Conservation (phyloP, 2,113 vertebrate species). For the Cyphomyrus discorhynchus region DNA sequence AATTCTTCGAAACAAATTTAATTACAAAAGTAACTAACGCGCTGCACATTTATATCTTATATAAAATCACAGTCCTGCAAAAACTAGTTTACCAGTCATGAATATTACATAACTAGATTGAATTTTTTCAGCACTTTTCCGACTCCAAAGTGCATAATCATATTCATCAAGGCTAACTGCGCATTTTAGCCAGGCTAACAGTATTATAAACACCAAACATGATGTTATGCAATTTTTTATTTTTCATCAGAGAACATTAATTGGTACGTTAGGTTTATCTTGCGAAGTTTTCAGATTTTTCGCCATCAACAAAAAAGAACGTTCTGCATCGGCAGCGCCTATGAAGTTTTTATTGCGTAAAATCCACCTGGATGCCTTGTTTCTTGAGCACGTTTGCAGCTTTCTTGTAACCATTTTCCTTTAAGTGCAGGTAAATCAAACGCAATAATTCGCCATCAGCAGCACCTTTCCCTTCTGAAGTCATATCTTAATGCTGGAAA, state of each 20-base stretch:
- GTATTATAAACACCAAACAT: neutral
- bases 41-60: neutral
- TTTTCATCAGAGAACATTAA: neutral
- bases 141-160: neutral
- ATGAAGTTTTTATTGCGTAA: neutral
- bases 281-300: neutral
- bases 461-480: conserved; percentile 18
- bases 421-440: conserved; percentile 49
- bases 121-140: neutral
- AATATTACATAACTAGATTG: neutral
- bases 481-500: conserved; percentile 32
- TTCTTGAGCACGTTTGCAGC: conserved; percentile 50
- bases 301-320: neutral
- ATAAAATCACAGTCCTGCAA: neutral
- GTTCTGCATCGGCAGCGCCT: neutral
- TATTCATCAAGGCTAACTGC: neutral
- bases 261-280: neutral
- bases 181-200: neutral
- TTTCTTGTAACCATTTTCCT: conserved; percentile 42
- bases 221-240: neutral
- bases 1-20: neutral
- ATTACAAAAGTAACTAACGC: neutral
- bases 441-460: conserved; percentile 42
- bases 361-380: conserved; percentile 43
- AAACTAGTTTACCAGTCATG: neutral